A percentile compares a stretch with the other conserved stretches of the same genome.
These are phyloP conservation scores for Merluccius polli DNA, from an alignment of 2,797 vertebrate species.

Conservation along the genomic window DNA sequence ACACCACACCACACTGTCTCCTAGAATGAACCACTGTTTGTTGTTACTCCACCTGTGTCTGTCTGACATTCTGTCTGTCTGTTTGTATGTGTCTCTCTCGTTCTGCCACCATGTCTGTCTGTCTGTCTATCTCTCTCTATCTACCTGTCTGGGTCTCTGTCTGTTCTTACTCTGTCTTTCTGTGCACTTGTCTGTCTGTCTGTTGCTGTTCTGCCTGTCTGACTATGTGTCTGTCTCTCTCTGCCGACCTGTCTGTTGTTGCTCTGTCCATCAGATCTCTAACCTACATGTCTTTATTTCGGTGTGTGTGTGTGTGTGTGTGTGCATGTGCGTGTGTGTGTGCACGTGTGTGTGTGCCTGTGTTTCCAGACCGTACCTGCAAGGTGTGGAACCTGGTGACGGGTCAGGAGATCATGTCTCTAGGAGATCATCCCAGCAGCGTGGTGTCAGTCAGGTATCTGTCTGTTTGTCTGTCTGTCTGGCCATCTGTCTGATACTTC, in stretches of 20 bases:
- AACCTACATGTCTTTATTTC: slow-evolving; percentile 18
- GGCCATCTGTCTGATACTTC: not conserved
- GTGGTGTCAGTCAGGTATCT: slow-evolving; percentile 84
- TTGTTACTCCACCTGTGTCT: not conserved
- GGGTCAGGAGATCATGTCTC: slow-evolving; percentile 98
- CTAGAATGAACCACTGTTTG: not conserved
- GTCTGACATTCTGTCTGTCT: too few relatives aligned
- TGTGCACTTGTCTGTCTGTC: too few relatives aligned
- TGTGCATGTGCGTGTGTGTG: slow-evolving; percentile 10
- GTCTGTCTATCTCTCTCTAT: too few relatives aligned
- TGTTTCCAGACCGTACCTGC: slow-evolving; percentile 86
- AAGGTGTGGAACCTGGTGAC: slow-evolving; percentile 99
- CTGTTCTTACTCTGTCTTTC: too few relatives aligned
- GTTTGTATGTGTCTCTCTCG: too few relatives aligned
- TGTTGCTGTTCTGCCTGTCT: not conserved
- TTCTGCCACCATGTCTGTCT: too few relatives aligned
- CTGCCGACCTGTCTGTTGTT: not conserved
- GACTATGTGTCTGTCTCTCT: not conserved
- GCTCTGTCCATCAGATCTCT: not conserved
- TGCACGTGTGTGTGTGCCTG: slow-evolving; percentile 9
- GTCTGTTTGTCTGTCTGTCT: not conserved
- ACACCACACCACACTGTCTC: not conserved
- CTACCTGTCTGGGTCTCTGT: not conserved
- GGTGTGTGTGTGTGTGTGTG: slow-evolving; percentile 8
- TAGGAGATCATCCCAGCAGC: slow-evolving; percentile 91